Evolutionary conservation across 1,140 invertebrate species (phyloP).

Genomic region (Phocides pigmalion): DNA sequence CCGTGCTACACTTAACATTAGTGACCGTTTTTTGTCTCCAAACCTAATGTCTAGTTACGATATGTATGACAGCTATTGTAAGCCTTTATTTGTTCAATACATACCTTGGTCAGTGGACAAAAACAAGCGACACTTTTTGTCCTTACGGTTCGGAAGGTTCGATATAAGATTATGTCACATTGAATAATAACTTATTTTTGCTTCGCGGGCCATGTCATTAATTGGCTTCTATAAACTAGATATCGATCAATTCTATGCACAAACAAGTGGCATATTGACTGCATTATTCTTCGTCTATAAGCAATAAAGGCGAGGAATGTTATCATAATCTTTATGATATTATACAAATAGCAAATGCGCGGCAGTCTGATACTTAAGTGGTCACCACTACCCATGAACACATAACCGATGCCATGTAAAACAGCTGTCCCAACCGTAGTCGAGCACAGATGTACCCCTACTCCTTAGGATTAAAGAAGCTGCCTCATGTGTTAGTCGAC

Average conservation of each 20-base stretch:
- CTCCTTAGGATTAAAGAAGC: too few species aligned
- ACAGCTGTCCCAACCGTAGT: too few species aligned
- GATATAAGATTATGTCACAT: slow-evolving; percentile 21
- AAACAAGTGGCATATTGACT: not conserved
- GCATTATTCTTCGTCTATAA: too few species aligned
- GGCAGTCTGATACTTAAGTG: too few species aligned
- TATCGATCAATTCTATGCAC: slow-evolving; percentile 2
- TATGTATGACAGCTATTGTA: slow-evolving; percentile 21
- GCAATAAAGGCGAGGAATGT: too few species aligned
- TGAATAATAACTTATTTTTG: slow-evolving; percentile 24
- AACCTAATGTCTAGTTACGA: slow-evolving; percentile 5
- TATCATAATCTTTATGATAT: too few species aligned
- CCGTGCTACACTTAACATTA: not conserved
- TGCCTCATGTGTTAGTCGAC: too few species aligned
- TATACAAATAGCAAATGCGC: too few species aligned
- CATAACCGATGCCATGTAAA: too few species aligned
- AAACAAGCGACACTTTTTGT: slow-evolving; percentile 21
- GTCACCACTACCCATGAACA: too few species aligned
- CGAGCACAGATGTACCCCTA: too few species aligned
- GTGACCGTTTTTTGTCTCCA: slow-evolving; percentile 13
- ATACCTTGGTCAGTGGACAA: slow-evolving; percentile 7
- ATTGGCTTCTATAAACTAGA: slow-evolving; percentile 20
- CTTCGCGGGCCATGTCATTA: not conserved
- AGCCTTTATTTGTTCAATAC: slow-evolving; percentile 19
- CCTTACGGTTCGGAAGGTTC: slow-evolving; percentile 5